Evolutionary conservation across 2,113 vertebrate genomes (phyloP), one percentile per base, ranked within the genome.

Genomic region (Ochotona princeps): DNA sequence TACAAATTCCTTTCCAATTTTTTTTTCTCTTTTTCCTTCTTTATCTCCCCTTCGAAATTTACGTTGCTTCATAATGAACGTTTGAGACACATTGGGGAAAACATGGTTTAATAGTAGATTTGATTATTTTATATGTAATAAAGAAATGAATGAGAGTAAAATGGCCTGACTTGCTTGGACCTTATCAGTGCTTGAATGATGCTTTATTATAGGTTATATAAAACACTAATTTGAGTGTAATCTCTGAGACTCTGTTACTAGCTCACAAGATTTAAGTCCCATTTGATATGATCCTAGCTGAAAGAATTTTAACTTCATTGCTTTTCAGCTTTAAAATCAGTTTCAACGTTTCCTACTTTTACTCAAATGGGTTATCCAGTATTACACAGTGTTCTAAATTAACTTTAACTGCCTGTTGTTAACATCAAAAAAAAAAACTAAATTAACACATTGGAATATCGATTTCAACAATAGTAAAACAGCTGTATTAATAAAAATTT

Each of bases 1-100:
- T 97, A 96, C 97, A 95, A 97, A 96, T 95, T 97, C 96, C 90
- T 98, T 97, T 96, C 89, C 90, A 51, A 67, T 97, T 96, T 97
- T 94, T 97, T 97, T 95, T 97, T 89, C 81, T 89, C 75, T 95
- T 95, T 81, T 94, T 90, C 87, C 51, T 87, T 88, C 90, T 93
- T 88, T 96, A 90, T 83, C 92, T 95, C 61, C 95, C 96, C 85
- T 96, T 97, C 95, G 28, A 54, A 98, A 96, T 93, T 95, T 95
- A 92, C 97, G 92, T 97, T 97, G 95, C 85, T 97, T 32, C 96
- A 38, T 76, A 79, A 94, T 96, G 96, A 98, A 97, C 97, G 95
- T 95, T 93, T 97, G 94, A 90, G 95, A 96, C 87, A 80, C 92
- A 90, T 25, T 97, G 97, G 94, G 96, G 90, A 94, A 96, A 97